phyloP scores from a whole-genome alignment of 2,113 vertebrate species.

The Lepus europaeus region DNA sequence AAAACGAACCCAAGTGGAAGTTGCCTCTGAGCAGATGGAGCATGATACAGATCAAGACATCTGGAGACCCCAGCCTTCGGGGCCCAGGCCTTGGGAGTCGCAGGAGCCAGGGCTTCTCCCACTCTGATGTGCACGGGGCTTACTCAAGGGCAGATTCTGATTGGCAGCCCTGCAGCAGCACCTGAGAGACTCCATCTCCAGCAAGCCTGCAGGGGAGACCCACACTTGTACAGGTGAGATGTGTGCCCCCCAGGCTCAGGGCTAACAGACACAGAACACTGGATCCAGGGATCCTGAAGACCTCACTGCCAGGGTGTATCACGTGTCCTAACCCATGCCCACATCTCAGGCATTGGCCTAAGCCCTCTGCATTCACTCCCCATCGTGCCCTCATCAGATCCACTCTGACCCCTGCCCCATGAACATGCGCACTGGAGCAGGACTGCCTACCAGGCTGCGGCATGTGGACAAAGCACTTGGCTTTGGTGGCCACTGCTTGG shows the following conservation, averaged over 20 bases:
- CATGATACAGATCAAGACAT: background rate
- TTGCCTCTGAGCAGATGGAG: background rate
- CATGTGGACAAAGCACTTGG: no score
- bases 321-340: background rate
- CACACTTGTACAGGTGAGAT: rapidly evolving
- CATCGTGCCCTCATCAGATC: background rate
- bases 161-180: no score
- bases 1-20: background rate
- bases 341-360: background rate
- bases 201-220: no score
- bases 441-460: background rate
- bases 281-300: background rate
- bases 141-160: no score
- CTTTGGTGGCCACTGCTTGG: background rate
- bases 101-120: background rate
- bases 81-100: background rate
- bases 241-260: background rate
- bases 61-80: background rate
- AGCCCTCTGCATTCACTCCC: background rate
- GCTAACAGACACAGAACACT: background rate
- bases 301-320: no score
- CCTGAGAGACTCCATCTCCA: background rate
- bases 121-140: background rate
- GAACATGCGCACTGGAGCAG: background rate
- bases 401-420: background rate